Conservation (phyloP, 2,888 invertebrate species). For the Pheosia gnoma region DNA sequence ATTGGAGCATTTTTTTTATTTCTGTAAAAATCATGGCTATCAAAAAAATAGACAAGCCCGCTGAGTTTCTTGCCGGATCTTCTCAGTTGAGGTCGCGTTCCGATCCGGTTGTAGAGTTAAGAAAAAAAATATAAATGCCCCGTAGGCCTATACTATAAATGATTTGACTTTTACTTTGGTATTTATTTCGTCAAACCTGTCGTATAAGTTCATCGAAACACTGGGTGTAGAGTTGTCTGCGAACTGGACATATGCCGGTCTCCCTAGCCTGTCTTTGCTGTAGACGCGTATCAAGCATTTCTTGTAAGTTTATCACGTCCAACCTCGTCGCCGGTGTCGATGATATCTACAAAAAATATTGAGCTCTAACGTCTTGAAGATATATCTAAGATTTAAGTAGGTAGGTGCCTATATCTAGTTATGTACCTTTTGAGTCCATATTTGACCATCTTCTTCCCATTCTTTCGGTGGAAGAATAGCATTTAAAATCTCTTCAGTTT, state of each 20-base stretch:
- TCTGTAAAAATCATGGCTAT: too few species aligned
- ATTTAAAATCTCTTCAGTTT: conserved; percentile 96
- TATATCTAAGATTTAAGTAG: neutral
- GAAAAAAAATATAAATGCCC: too few species aligned
- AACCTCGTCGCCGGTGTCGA: conserved; percentile 97
- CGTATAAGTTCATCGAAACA: conserved; percentile 91
- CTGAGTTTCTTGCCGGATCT: too few species aligned
- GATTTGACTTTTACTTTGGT: neutral
- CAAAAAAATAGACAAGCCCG: too few species aligned
- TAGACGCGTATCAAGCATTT: conserved; percentile 95
- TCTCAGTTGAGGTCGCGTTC: too few species aligned
- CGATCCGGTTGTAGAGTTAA: too few species aligned
- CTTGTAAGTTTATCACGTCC: conserved; percentile 98
- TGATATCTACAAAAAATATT: conserved; percentile 87
- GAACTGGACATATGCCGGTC: conserved; percentile 97
- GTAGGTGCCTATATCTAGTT: neutral
- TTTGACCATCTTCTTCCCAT: conserved; percentile 97
- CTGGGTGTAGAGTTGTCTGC: conserved; percentile 97
- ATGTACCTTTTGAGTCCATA: conserved; percentile 93
- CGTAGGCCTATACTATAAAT: too few species aligned
- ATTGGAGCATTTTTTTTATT: too few species aligned
- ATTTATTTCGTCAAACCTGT: conserved; percentile 54
- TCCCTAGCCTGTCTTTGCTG: conserved; percentile 97
- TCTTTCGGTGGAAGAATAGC: conserved; percentile 96
- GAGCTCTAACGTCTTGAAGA: neutral